phyloP scores from a whole-genome alignment of 1,140 invertebrate genomes.

The Bombus picipes region DNA sequence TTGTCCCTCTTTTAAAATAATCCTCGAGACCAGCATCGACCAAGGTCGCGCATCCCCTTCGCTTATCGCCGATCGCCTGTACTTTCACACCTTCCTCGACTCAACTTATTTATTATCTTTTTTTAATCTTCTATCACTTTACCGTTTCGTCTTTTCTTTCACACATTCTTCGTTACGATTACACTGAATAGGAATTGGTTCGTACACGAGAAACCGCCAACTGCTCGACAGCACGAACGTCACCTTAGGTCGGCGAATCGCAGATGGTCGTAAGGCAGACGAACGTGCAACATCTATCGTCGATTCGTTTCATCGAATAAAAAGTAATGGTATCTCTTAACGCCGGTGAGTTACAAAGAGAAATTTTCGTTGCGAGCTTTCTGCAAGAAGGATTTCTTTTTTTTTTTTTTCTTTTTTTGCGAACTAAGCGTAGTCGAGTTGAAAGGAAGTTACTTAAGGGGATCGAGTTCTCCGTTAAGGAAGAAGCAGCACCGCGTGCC shows the following conservation, averaged over 20 bases:
- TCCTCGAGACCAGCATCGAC: conserved; percentile 12
- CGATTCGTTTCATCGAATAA: not conserved
- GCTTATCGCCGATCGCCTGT: not conserved
- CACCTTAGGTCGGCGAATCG: not conserved
- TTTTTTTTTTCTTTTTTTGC: not conserved
- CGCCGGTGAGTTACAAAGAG: not conserved
- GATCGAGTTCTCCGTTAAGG: not conserved
- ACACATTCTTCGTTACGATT: no score
- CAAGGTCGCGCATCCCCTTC: conserved; percentile 26
- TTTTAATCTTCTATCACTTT: no score
- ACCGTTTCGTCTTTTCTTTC: not conserved
- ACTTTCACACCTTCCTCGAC: not conserved
- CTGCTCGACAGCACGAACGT: not conserved
- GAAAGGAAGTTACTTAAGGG: not conserved
- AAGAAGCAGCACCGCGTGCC: not conserved
- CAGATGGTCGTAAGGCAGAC: not conserved
- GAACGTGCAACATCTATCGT: not conserved
- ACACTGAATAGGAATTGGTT: not conserved
- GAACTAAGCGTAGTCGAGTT: not conserved
- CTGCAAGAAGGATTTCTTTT: not conserved
- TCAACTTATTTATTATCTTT: not conserved
- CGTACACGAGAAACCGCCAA: not conserved
- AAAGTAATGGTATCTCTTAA: not conserved
- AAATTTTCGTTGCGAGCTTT: not conserved
- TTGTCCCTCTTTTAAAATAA: conserved; percentile 54